These are phyloP conservation scores for Pedetes capensis DNA, from an alignment of 2,113 vertebrate genomes.

Conservation along the genomic window DNA sequence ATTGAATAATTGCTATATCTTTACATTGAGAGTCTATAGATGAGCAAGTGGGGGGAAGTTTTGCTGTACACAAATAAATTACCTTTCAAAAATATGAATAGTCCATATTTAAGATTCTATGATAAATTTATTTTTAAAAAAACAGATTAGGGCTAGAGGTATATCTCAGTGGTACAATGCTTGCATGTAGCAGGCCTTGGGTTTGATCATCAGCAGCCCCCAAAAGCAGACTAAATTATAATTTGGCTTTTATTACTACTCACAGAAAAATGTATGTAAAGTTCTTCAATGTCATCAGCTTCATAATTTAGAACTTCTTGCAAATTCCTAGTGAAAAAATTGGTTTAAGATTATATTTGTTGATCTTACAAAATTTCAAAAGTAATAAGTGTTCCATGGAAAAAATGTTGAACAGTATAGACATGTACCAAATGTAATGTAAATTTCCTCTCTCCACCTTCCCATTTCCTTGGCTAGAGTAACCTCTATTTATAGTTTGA, in stretches of 20 bases:
- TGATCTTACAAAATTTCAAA: background rate
- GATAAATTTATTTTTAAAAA: slow-evolving; percentile 3
- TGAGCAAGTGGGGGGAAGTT: background rate
- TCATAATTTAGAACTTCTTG: slow-evolving; percentile 80
- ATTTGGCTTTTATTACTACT: slow-evolving; percentile 65
- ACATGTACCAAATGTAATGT: background rate
- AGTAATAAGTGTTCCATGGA: background rate
- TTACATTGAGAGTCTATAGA: background rate
- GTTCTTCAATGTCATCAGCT: slow-evolving; percentile 54
- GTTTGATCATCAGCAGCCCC: background rate
- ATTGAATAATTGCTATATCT: background rate
- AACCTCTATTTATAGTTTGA: background rate
- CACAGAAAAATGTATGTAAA: slow-evolving; percentile 79
- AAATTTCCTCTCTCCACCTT: background rate
- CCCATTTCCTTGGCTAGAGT: background rate
- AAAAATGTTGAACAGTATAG: background rate
- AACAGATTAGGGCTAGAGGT: background rate
- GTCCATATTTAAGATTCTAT: background rate
- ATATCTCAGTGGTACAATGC: background rate
- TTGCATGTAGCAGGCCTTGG: background rate
- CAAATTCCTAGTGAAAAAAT: slow-evolving; percentile 78
- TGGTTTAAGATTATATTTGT: slow-evolving; percentile 37
- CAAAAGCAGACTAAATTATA: background rate
- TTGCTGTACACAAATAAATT: background rate
- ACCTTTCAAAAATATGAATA: background rate